These are phyloP conservation scores for Lithobius niger DNA, from an alignment of 1,140 invertebrate species.

Conservation along the genomic window DNA sequence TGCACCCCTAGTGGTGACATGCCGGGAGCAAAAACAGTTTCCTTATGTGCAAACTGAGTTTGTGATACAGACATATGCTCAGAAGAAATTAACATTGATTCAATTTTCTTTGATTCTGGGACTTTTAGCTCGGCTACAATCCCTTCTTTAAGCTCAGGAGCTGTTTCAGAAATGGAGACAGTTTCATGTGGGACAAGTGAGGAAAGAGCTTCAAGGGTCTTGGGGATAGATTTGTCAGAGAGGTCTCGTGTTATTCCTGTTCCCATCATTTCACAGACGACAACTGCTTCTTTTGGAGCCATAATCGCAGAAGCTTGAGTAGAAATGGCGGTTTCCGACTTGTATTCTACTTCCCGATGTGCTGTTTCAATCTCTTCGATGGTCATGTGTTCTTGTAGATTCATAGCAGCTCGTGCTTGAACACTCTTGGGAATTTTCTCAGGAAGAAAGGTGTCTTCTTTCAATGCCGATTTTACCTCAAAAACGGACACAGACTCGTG, in stretches of 20 bases:
- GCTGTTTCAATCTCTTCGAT: constrained; percentile 16
- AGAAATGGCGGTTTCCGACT: constrained; percentile 2
- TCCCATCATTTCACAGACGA: constrained; percentile 18
- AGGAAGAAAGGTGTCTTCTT: constrained; percentile 9
- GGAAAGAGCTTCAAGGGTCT: constrained; percentile 36
- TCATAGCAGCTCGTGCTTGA: neutral
- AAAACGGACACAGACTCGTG: constrained; percentile 37
- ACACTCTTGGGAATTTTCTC: neutral
- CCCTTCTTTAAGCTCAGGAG: constrained; percentile 44
- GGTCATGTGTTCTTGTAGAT: constrained; percentile 14
- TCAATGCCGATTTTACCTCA: constrained; percentile 15
- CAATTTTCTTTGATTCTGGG: constrained; percentile 13
- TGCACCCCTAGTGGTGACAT: constrained; percentile 12
- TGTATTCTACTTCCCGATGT: constrained; percentile 15
- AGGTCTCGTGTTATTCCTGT: constrained; percentile 38
- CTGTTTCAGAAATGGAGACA: constrained; percentile 35
- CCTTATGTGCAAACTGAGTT: constrained; percentile 16
- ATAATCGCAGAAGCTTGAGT: constrained; percentile 14
- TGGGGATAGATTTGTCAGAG: constrained; percentile 25
- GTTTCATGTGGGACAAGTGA: constrained; percentile 38
- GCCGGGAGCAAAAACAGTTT: constrained; percentile 13
- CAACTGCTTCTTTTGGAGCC: constrained; percentile 18
- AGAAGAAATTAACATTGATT: constrained; percentile 11
- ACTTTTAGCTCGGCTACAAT: constrained; percentile 12
- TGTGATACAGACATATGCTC: constrained; percentile 17